Evolutionary conservation across 1,140 invertebrate genomes (phyloP), one percentile per base, ranked within the genome.

Genomic region (Sycophila sp.): DNA sequence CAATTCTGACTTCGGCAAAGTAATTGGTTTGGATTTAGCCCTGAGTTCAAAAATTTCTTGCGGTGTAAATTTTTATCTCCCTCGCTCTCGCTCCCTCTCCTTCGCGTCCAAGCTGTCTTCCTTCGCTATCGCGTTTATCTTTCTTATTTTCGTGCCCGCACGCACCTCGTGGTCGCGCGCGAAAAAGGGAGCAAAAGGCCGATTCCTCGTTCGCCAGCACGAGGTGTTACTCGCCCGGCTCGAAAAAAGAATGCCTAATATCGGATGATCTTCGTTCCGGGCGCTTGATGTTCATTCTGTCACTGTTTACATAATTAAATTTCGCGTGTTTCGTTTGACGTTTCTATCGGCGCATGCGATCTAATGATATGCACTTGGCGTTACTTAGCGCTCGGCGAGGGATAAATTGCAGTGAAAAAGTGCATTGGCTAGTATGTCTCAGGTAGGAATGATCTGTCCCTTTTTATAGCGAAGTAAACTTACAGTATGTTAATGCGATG

Each of bases 241-340:
- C n/a, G n/a, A n/a, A 55, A 55, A 32, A 55, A 34, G n/a, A 55
- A 28, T n/a, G 4, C 6, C 15, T 55, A 55, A 17, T 55, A 55
- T 55, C 51, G 28, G 26, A 28, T 55, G 51, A 55, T 55, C 51
- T 55, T 55, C n/a, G 51, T 30, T 55, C 15, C 51, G 8, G 28
- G 51, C 30, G 34, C 28, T 55, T 40, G 55, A 58, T 58, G 32
- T 22, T 40, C 34, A 22, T 40, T 38, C 55, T 58, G 55, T 58
- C 55, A 58, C 55, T 58, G 32, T 58, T 58, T 38, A 58, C 34
- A 58, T 58, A 58, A 58, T 58, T 58, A 38, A 58, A 58, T 58
- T 58, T 58, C n/a, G 55, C 55, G 55, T 58, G 55, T 24, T 22
- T 40, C 34, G 34, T 15, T 58, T 58, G 32, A 38, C 34, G 22